A percentile compares a stretch with the other conserved stretches of the same genome.
Evolutionary conservation across 2,113 vertebrate species (phyloP).

Genomic region (Pteropus alecto): DNA sequence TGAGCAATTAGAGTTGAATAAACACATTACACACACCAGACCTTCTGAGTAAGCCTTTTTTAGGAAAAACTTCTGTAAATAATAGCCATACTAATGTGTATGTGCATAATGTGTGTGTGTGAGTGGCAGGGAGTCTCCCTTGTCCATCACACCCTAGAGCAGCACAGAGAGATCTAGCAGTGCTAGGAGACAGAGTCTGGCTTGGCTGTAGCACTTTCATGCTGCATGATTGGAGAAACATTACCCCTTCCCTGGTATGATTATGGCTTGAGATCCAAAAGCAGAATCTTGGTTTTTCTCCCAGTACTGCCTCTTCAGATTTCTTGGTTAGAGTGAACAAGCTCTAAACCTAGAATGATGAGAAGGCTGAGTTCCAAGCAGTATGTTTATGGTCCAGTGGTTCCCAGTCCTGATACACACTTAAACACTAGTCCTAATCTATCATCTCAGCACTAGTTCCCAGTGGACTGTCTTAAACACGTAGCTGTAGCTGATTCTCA

Average conservation of each 20-base stretch:
- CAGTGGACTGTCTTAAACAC: background rate
- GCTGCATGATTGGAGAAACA: background rate
- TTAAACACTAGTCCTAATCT: background rate
- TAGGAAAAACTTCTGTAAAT: background rate
- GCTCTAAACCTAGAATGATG: rapidly evolving
- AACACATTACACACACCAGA: background rate
- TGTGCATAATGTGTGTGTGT: too few relatives aligned
- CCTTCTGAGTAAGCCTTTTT: background rate
- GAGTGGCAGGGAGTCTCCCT: rapidly evolving
- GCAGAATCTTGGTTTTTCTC: background rate
- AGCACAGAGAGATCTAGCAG: background rate
- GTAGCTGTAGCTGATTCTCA: background rate
- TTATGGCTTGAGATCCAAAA: background rate
- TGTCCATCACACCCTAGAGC: background rate
- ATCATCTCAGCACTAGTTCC: too few relatives aligned
- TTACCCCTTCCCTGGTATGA: background rate
- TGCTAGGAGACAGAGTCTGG: background rate
- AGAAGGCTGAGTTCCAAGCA: background rate
- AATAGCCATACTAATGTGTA: background rate
- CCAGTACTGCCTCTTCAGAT: background rate
- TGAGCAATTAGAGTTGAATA: background rate
- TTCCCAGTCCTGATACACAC: background rate
- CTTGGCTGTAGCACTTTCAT: background rate
- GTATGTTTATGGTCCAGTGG: background rate
- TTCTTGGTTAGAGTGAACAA: background rate